Base-by-base conservation (phyloP, 2,113 vertebrate genomes). In the Sylvia atricapilla region DNA sequence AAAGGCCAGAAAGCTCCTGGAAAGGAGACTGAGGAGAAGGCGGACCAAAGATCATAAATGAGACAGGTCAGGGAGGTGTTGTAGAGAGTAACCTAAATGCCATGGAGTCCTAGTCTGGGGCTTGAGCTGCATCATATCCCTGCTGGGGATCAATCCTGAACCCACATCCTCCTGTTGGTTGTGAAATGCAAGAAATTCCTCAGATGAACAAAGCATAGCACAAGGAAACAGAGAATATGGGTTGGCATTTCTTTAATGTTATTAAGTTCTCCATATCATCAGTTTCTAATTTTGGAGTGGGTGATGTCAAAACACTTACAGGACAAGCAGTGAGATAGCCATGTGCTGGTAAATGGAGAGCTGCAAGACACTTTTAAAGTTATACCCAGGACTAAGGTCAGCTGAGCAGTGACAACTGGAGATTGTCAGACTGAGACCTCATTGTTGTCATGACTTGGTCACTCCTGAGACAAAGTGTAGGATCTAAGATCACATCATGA, bases 231-330 rank as follows among this genome's bases (percentile, higher is more conserved):
- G 46, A 35, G 80, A 62, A 78, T 60, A 95, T 35, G 59, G 73
- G 14, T 15, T 92, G 85, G 74, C 86, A 69, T 93, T 90, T 92
- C 80, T 94, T 84, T 81, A 80, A 92, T 18, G 20, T 78, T 90
- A 89, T 75, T 84, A 96, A 62, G 53, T 90, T 95, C 90, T 78
- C 66, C 30, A 55, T 92, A 87, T 79, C 41, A 90, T 92, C 88
- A 81, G 52, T 67, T 97, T 92, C 95, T 96, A 95, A 92, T 68
- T 95, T 87, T 92, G 86, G 90, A 94, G 64, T 6, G 62, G 73
- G 66, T 96, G 93, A 96, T 93, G 94, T 90, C 86, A 94, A 94
- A 95, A 94, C 49, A 67, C 35, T 93, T 78, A 55, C 47, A 75
- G 90, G 44, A 92, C 68, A 72, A 95, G 79, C 90, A 68, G 37